A percentile compares a stretch with the other conserved stretches of the same genome.
These are phyloP conservation scores for Tribolium freemani DNA, from an alignment of 2,888 invertebrate species.

Conservation along the genomic window DNA sequence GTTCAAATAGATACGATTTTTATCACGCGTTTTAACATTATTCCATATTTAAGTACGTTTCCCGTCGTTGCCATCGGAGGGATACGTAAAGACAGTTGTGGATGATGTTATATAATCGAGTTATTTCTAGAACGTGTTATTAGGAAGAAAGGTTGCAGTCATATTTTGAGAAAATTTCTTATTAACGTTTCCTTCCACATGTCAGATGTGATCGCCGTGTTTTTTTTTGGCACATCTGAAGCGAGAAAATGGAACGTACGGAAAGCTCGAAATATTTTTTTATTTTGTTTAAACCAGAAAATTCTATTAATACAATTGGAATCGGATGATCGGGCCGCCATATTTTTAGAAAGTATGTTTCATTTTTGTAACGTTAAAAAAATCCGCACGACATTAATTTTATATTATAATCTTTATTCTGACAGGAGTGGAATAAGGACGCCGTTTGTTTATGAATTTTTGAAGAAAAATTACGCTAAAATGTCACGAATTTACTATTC, in stretches of 20 bases:
- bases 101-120: conserved; percentile 18
- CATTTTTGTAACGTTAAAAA: conserved; percentile 21
- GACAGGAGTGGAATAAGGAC: not conserved
- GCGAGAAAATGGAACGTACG: conserved; percentile 23
- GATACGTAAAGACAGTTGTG: conserved; percentile 6
- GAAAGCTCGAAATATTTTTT: conserved; percentile 23
- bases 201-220: conserved; percentile 4
- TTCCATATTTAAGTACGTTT: conserved; percentile 5
- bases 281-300: conserved; percentile 31
- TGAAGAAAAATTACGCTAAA: conserved; percentile 1
- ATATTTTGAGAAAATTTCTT: conserved; percentile 16
- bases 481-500: conserved; percentile 3
- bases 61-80: not conserved
- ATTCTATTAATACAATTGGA: conserved; percentile 37
- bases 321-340: conserved; percentile 25
- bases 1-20: conserved; percentile 18
- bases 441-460: not conserved
- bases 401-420: conserved; percentile 2
- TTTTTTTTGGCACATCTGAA: conserved; percentile 20
- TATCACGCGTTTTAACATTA: conserved; percentile 9
- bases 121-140: conserved; percentile 24
- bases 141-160: not conserved
- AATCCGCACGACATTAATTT: conserved; percentile 1
- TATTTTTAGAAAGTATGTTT: conserved; percentile 28
- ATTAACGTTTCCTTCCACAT: conserved; percentile 15